A percentile compares a stretch with the other conserved stretches of the same genome.
Conservation (phyloP, 2,888 invertebrate species). For the Cheilosia soror region DNA sequence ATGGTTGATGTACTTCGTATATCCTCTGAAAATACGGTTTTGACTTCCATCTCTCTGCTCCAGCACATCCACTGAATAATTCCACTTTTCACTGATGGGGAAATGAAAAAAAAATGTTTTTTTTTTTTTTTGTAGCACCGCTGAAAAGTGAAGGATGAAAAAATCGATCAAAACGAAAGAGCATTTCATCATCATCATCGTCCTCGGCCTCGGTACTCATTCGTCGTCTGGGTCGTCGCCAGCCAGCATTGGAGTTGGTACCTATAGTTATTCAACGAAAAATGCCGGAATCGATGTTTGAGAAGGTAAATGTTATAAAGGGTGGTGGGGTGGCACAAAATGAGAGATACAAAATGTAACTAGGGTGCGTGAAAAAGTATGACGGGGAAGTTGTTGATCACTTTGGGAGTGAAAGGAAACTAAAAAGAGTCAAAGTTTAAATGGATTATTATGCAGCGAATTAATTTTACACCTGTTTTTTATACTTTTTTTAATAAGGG, state of each 20-base stretch:
- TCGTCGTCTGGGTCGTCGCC: not conserved
- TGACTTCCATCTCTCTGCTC: slow-evolving; percentile 43
- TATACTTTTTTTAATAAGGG: too few relatives aligned
- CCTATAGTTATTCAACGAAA: slow-evolving; percentile 23
- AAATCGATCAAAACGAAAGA: slow-evolving; percentile 74
- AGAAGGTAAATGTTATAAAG: slow-evolving; percentile 1
- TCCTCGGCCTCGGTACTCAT: not conserved
- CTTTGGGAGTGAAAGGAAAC: slow-evolving; percentile 7
- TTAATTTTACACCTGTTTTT: slow-evolving; percentile 5
- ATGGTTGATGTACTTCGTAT: slow-evolving; percentile 41
- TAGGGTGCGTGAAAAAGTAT: slow-evolving; percentile 18
- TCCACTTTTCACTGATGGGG: slow-evolving; percentile 47
- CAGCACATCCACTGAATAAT: slow-evolving; percentile 56
- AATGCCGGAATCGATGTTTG: slow-evolving; percentile 21
- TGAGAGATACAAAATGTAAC: not conserved
- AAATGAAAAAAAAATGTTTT: slow-evolving; percentile 35
- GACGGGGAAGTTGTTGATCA: slow-evolving; percentile 1
- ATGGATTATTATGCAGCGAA: slow-evolving; percentile 6
- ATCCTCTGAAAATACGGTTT: slow-evolving; percentile 49
- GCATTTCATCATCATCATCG: slow-evolving; percentile 69
- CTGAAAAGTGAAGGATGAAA: slow-evolving; percentile 49
- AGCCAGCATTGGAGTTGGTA: slow-evolving; percentile 19
- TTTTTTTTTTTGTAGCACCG: slow-evolving; percentile 20
- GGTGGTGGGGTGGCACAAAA: not conserved
- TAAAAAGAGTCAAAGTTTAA: slow-evolving; percentile 9